phyloP scores from a whole-genome alignment of 2,888 invertebrate genomes.

The Entomobrya proxima region DNA sequence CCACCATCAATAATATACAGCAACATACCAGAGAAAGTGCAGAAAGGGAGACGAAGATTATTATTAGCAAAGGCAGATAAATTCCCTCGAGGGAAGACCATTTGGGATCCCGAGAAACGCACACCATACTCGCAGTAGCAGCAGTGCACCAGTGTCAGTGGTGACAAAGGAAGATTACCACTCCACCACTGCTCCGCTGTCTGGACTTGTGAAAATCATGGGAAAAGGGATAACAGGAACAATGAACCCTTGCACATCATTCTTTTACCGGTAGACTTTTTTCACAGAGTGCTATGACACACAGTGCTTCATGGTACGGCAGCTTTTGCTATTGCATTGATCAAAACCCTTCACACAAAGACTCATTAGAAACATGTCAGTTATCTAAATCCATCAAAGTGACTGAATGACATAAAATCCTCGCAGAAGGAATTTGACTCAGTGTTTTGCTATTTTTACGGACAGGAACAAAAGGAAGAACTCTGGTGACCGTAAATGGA shows the following conservation, averaged over 20 bases:
- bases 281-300: neutral
- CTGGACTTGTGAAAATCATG: conserved; percentile 34
- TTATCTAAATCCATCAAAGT: conserved; percentile 36
- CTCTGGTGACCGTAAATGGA: neutral
- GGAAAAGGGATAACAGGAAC: conserved; percentile 39
- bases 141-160: conserved; percentile 14
- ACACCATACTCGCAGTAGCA: neutral
- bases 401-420: conserved; percentile 15
- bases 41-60: conserved; percentile 36
- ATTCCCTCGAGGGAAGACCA: conserved; percentile 40
- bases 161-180: conserved; percentile 53
- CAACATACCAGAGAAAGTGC: neutral
- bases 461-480: neutral
- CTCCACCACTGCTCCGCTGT: neutral
- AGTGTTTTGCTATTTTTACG: neutral
- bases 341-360: neutral
- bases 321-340: neutral
- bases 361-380: conserved; percentile 7
- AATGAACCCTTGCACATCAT: conserved; percentile 18
- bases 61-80: conserved; percentile 50
- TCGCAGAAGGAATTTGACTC: neutral
- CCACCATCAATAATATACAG: neutral
- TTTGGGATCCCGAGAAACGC: neutral
- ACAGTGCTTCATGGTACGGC: neutral
- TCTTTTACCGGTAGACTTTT: conserved; percentile 4